Evolutionary conservation across 2,113 vertebrate species (phyloP), one percentile per base, ranked within the genome.

Genomic region (Polypterus senegalus): DNA sequence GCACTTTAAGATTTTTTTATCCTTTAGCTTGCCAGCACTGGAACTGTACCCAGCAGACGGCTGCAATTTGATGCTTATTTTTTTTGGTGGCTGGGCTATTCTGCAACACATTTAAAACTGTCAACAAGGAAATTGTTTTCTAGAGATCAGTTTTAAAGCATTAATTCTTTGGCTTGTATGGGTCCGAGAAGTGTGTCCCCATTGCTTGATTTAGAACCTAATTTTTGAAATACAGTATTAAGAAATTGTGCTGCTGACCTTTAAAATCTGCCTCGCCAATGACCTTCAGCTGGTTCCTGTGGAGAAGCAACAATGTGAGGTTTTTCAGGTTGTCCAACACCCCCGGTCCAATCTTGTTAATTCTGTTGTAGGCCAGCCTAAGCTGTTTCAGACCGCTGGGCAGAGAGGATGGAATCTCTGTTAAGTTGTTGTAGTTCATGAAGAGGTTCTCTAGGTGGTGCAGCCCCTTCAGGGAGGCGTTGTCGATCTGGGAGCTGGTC

Each of bases 281-380:
- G 46, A 65, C 73, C 60, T 76, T 74, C 63, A 89, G 71, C 7
- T 55, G 66, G 73, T 87, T 89, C 56, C 82, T 83, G 63, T 87
- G 86, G 59, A 89, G 79, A 59, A 89, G 73, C 67, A 88, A 73
- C 60, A 85, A 5, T 0, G 75, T 82, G 57, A 87, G 70, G 60
- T 82, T 80, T 2, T 62, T 65, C 49, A 85, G 66, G 61, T 80
- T 73, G 58, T 71, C 57, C 52, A 87, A 77, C 6, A 69, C 59
- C 48, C 64, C 66, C 0, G 65, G 62, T 47, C 66, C 57, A 69
- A 87, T 74, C 67, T 64, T 78, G 67, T 69, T 76, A 69, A 86
- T 86, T 46, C 60, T 72, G 69, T 87, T 86, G 70, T 81, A 59
- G 8, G 84, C 81, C 63, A 88, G 72, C 52, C 85, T 69, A 45